Conservation (phyloP, 2,113 vertebrate species). For the Otus sunia region DNA sequence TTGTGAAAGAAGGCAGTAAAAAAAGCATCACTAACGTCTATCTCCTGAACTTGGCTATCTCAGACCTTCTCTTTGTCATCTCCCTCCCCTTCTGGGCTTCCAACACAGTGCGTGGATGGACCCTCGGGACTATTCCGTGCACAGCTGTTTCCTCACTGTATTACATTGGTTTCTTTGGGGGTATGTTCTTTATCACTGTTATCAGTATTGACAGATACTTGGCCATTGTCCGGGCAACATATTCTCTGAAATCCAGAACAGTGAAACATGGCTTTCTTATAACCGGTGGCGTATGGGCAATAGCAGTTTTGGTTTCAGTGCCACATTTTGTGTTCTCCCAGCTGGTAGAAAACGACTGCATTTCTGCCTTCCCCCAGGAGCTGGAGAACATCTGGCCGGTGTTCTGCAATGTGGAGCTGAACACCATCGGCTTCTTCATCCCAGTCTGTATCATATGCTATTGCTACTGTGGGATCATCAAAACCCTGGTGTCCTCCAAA, state of each 20-base stretch:
- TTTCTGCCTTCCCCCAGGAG: slow-evolving; percentile 38
- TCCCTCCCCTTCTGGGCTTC: slow-evolving; percentile 87
- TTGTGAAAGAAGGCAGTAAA: slow-evolving; percentile 67
- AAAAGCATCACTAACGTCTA: slow-evolving; percentile 89
- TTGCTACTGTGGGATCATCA: slow-evolving; percentile 85
- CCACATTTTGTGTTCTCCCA: slow-evolving; percentile 81
- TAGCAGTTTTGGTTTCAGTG: slow-evolving; percentile 78
- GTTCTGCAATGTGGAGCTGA: slow-evolving; percentile 76
- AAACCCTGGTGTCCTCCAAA: slow-evolving; percentile 79
- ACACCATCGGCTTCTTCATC: slow-evolving; percentile 78
- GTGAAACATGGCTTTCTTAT: slow-evolving; percentile 70
- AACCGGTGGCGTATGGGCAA: slow-evolving; percentile 75
- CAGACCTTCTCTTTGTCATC: slow-evolving; percentile 84
- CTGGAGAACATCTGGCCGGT: slow-evolving; percentile 77
- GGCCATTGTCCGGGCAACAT: slow-evolving; percentile 86
- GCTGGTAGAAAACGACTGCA: slow-evolving; percentile 20
- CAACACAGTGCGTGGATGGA: slow-evolving; percentile 72
- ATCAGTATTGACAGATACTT: slow-evolving; percentile 90
- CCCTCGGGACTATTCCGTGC: slow-evolving; percentile 78
- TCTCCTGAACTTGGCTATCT: slow-evolving; percentile 87
- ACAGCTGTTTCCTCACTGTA: slow-evolving; percentile 79
- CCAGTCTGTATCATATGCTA: slow-evolving; percentile 82
- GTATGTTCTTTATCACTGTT: slow-evolving; percentile 88
- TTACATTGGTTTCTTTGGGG: slow-evolving; percentile 82
- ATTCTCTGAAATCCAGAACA: slow-evolving; percentile 76